Base-by-base conservation (phyloP, 2,113 vertebrate species). In the Apaloderma vittatum region DNA sequence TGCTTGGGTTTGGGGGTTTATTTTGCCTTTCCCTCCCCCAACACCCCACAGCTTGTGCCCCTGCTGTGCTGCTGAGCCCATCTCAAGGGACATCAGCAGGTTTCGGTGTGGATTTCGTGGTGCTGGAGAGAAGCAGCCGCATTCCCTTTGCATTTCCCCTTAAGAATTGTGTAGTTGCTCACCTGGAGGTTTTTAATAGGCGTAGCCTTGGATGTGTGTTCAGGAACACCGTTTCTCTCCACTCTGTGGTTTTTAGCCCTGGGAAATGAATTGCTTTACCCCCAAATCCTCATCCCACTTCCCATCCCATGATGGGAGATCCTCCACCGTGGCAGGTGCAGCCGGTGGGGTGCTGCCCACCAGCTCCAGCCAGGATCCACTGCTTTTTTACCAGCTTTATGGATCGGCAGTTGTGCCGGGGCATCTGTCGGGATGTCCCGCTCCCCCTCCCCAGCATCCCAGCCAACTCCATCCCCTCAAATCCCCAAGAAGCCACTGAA, bases 331-430 rank as follows among this genome's bases (percentile, higher is more conserved):
- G 54, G 57, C 58, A 43, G 57, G 2, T 37, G 65, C 4, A 4
- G 40, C 43, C 1, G 3, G 22, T 12, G 36, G 65, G 65, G 5
- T 5, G 43, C 57, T 48, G 61, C 72, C 26, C 2, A 20, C 7
- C 1, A 2, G 9, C 26, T 68, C 54, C 72, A 12, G 1, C 11
- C 51, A 5, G 30, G 49, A 17, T 65, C 8, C 0, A 12, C 0
- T 5, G 22, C 36, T 3, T 40, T 84, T 58, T 29, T 43, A 5
- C 62, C 2, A 2, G 16, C 51, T 67, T 63, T 58, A 4, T 4
- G 43, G 52, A 15, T 43, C n/a, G 45, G n/a, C 65, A 66, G 71
- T 48, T 88, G 62, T 79, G 49, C 61, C 13, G 9, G 34, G 23
- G 4, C 20, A 7, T 26, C 84, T 17, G 1, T 15, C 14, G 93